Evolutionary conservation across 2,113 vertebrate species (phyloP).

Genomic region (Chelonoidis abingdonii): DNA sequence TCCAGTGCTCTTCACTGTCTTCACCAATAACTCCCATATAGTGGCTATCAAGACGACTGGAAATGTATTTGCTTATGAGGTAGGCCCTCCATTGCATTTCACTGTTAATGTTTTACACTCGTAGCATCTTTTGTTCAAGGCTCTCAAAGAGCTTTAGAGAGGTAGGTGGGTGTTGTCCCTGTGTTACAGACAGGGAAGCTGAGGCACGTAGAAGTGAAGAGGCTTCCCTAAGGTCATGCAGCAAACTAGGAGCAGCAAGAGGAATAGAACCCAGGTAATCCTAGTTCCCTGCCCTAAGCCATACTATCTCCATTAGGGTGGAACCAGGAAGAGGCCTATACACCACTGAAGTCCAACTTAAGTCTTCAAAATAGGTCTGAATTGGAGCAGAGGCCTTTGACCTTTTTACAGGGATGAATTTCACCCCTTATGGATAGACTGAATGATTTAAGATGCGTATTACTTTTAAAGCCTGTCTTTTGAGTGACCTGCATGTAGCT

Average conservation of each 20-base stretch:
- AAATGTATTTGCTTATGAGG: slow-evolving; percentile 95
- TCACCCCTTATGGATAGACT: neutral
- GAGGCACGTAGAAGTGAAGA: neutral
- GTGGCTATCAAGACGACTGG: slow-evolving; percentile 92
- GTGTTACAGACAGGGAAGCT: neutral
- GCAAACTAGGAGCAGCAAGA: neutral
- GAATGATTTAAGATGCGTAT: neutral
- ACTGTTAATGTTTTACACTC: neutral
- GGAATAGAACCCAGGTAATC: neutral
- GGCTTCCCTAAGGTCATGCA: neutral
- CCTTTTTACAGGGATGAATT: neutral
- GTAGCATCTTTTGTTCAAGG: neutral
- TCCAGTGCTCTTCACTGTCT: slow-evolving; percentile 93
- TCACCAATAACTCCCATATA: slow-evolving; percentile 97
- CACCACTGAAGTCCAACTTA: neutral
- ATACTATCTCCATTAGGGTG: neutral
- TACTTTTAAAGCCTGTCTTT: neutral
- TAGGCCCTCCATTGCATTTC: slow-evolving; percentile 49
- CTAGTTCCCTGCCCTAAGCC: neutral
- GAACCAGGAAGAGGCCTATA: neutral
- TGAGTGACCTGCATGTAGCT: neutral
- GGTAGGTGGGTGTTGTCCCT: neutral
- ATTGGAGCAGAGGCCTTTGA: neutral
- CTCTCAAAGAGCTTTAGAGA: neutral
- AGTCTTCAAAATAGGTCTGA: neutral